Percentiles rank a stretch among this genome's conserved stretches.
These are phyloP conservation scores for Brenthis hecate DNA, from an alignment of 2,888 invertebrate species.

Conservation along the genomic window DNA sequence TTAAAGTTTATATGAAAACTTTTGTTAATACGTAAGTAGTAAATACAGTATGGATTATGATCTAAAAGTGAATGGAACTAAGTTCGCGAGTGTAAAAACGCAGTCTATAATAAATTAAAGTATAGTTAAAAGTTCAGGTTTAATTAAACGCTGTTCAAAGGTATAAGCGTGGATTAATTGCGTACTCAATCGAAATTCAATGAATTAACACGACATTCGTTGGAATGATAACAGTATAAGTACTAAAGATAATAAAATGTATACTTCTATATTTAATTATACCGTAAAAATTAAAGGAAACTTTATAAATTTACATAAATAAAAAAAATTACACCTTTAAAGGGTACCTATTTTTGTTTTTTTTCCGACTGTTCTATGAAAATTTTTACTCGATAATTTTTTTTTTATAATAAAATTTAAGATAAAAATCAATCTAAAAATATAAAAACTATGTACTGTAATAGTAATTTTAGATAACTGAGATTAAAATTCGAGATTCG, in stretches of 20 bases:
- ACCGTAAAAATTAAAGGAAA: too few species aligned
- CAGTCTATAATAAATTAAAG: constrained; percentile 52
- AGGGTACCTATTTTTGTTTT: too few species aligned
- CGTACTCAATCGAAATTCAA: constrained; percentile 57
- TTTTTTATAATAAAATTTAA: too few species aligned
- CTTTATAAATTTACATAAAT: too few species aligned
- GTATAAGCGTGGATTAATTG: constrained; percentile 68
- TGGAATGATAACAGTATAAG: constrained; percentile 39
- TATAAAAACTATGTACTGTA: neutral
- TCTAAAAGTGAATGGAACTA: too few species aligned
- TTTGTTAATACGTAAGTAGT: neutral
- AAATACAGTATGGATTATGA: too few species aligned
- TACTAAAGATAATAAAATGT: neutral
- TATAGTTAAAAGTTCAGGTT: constrained; percentile 56
- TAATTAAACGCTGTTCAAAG: constrained; percentile 64
- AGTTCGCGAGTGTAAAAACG: neutral
- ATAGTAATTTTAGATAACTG: constrained; percentile 9
- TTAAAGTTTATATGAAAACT: too few species aligned
- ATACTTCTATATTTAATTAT: too few species aligned
- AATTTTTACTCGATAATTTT: too few species aligned
- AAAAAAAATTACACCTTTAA: too few species aligned
- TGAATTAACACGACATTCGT: constrained; percentile 64
- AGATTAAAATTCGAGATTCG: constrained; percentile 25
- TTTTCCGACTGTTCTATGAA: too few species aligned
- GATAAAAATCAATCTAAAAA: neutral